Percentiles rank a stretch among this genome's conserved stretches.
Conservation (phyloP, 92 coral and sea anemone species). For the Epizoanthus rinbou region DNA sequence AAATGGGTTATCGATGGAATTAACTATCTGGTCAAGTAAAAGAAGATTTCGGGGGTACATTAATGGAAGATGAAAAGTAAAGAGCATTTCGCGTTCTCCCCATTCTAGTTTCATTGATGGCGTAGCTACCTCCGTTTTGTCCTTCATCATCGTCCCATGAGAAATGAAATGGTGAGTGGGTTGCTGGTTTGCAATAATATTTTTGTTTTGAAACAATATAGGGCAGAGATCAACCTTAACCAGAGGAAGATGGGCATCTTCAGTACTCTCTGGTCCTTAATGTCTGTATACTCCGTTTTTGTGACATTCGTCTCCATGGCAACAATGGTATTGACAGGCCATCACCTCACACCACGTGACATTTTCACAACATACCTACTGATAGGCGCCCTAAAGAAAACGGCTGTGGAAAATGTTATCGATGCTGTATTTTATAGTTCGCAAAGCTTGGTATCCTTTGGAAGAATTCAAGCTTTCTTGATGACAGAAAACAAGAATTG, state of each 20-base stretch:
- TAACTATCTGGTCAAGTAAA: no score
- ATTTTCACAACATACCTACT: slow-evolving; percentile 1
- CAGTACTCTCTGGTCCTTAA: background rate
- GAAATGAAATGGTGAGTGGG: no score
- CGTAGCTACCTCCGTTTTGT: no score
- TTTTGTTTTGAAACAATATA: background rate
- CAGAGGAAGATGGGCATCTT: background rate
- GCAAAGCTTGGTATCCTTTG: background rate
- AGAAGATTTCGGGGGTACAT: no score
- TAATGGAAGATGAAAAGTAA: no score
- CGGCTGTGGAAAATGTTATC: background rate
- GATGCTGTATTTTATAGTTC: slow-evolving; percentile 2
- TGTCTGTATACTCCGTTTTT: background rate
- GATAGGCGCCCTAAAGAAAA: background rate
- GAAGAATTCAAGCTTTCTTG: background rate
- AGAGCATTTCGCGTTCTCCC: no score
- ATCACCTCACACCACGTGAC: background rate
- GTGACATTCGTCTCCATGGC: background rate
- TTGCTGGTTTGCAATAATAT: no score
- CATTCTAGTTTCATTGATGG: no score
- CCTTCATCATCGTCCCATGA: no score
- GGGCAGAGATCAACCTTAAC: background rate
- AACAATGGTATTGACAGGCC: background rate
- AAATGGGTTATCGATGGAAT: no score
- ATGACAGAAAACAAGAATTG: background rate